phyloP scores from a whole-genome alignment of 2,797 vertebrate genomes.

The Enteromius paludinosus region DNA sequence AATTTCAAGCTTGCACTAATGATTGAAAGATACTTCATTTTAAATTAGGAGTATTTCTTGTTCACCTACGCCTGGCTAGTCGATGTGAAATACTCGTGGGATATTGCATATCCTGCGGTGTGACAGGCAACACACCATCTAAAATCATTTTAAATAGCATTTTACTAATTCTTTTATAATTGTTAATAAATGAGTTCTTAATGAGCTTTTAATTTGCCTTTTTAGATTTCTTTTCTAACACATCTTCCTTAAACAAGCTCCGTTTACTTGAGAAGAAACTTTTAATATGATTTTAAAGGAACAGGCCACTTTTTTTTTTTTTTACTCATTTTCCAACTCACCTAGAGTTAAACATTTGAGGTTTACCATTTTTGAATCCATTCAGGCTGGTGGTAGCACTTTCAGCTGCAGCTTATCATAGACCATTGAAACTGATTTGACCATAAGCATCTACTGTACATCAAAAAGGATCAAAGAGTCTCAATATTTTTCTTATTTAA shows the following conservation, averaged over 20 bases:
- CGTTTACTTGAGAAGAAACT: neutral
- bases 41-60: neutral
- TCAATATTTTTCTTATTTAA: too few relatives aligned
- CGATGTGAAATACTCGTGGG: neutral
- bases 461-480: too few relatives aligned
- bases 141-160: neutral
- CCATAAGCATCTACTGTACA: too few relatives aligned
- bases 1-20: neutral
- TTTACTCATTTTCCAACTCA: too few relatives aligned
- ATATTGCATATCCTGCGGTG: neutral
- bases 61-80: neutral
- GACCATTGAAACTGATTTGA: too few relatives aligned
- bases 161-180: constrained; percentile 26
- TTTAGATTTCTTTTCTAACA: neutral
- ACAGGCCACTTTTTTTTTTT: too few relatives aligned
- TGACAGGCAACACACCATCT: constrained; percentile 1
- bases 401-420: too few relatives aligned
- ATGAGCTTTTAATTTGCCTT: constrained; percentile 16
- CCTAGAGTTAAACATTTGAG: too few relatives aligned
- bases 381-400: too few relatives aligned
- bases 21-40: neutral
- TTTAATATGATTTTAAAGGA: neutral
- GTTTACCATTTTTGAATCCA: too few relatives aligned
- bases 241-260: neutral
- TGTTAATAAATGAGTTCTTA: constrained; percentile 5